These are phyloP conservation scores for Meteorus sp. DNA, from an alignment of 1,140 invertebrate genomes.

Conservation along the genomic window DNA sequence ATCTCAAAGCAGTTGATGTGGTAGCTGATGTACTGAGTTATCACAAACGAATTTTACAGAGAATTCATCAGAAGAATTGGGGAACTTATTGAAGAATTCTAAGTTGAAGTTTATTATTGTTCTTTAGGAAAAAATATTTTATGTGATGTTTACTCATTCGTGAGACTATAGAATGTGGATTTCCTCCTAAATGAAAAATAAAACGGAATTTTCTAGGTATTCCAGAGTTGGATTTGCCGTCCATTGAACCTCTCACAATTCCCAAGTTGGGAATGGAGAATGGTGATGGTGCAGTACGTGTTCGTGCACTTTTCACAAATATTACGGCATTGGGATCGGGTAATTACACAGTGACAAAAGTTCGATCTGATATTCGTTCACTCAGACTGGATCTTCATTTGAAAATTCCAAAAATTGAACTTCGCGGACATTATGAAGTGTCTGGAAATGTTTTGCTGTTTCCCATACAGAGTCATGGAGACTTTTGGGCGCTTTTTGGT, in stretches of 20 bases:
- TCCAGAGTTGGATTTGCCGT: slow-evolving; percentile 68
- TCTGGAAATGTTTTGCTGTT: slow-evolving; percentile 74
- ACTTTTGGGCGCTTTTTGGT: slow-evolving; percentile 79
- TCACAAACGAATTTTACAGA: too few relatives aligned
- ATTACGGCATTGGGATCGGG: slow-evolving; percentile 72
- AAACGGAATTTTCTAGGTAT: slow-evolving; percentile 59
- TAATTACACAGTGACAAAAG: slow-evolving; percentile 68
- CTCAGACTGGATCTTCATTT: slow-evolving; percentile 70
- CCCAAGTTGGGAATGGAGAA: slow-evolving; percentile 74
- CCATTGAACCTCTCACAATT: slow-evolving; percentile 72
- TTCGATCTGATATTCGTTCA: slow-evolving; percentile 64
- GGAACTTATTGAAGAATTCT: too few relatives aligned
- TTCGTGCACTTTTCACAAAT: slow-evolving; percentile 71
- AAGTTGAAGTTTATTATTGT: too few relatives aligned
- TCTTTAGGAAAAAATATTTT: too few relatives aligned
- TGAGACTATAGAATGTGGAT: neutral
- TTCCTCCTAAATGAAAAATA: too few relatives aligned
- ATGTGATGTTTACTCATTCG: too few relatives aligned
- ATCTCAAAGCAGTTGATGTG: too few relatives aligned
- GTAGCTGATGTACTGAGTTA: too few relatives aligned
- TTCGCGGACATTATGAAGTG: slow-evolving; percentile 73
- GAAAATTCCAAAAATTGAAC: slow-evolving; percentile 71
- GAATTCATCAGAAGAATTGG: too few relatives aligned
- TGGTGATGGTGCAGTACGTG: slow-evolving; percentile 70
- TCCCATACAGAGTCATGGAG: slow-evolving; percentile 73